Percentiles rank a stretch among this genome's conserved stretches.
Evolutionary conservation across 2,888 invertebrate genomes (phyloP).

Genomic region (Sminthurinus aureus): DNA sequence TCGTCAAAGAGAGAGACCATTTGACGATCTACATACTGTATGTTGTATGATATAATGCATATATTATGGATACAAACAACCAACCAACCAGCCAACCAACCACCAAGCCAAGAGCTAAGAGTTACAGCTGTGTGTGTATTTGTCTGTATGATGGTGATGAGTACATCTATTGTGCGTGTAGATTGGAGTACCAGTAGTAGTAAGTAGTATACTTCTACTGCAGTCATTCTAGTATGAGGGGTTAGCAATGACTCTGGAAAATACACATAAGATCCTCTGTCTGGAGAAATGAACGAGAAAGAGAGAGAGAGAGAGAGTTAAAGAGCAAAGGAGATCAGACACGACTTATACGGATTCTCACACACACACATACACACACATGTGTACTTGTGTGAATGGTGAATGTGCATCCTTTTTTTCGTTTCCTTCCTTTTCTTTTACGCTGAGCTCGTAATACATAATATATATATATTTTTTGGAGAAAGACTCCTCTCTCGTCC

Average conservation of each 20-base stretch:
- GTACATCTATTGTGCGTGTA: not conserved
- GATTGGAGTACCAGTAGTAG: no score
- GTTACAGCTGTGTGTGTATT: not conserved
- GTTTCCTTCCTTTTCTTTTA: constrained; percentile 14
- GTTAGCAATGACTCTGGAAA: constrained; percentile 18
- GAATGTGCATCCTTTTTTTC: not conserved
- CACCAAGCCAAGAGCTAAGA: not conserved
- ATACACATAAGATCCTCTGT: constrained; percentile 10
- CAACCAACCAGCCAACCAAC: not conserved
- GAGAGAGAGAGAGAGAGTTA: not conserved
- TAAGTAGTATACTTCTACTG: not conserved
- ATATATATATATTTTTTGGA: not conserved
- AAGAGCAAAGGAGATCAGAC: constrained; percentile 5
- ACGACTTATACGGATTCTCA: not conserved
- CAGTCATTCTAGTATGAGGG: not conserved
- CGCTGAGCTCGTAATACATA: not conserved
- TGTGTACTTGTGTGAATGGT: no score
- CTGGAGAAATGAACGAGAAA: constrained; percentile 23
- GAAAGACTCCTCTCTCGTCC: not conserved
- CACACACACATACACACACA: constrained; percentile 6
- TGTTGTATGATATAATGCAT: not conserved
- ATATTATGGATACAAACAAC: not conserved
- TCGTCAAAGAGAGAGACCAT: constrained; percentile 8
- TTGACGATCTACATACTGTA: not conserved
- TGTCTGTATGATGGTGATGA: not conserved